Evolutionary conservation across 2,797 vertebrate genomes (phyloP).

Genomic region (Sparus aurata): DNA sequence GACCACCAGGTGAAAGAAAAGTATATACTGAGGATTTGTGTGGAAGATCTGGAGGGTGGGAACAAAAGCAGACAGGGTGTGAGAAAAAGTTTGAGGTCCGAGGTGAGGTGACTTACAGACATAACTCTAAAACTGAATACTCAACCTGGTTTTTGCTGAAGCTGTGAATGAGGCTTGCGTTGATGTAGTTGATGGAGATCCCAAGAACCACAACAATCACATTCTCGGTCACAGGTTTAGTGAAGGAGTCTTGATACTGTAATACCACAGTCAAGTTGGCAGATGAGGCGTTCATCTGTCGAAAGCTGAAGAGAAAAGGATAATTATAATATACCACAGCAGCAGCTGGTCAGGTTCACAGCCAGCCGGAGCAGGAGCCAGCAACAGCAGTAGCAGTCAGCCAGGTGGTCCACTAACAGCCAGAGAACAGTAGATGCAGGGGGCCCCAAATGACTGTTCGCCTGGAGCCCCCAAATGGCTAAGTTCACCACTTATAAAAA

Average conservation of each 20-base stretch:
- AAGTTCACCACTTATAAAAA: too few relatives aligned
- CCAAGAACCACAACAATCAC: background rate
- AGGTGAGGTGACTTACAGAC: too few relatives aligned
- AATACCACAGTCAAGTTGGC: background rate
- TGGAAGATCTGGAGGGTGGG: slow-evolving; percentile 59
- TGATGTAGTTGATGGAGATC: slow-evolving; percentile 7
- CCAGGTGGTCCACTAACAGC: too few relatives aligned
- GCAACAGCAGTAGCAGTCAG: too few relatives aligned
- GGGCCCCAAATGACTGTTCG: too few relatives aligned
- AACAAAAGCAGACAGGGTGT: background rate
- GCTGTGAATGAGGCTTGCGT: background rate
- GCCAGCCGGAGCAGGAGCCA: too few relatives aligned
- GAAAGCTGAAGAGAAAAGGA: background rate
- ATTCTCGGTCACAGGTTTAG: background rate
- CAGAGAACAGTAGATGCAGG: too few relatives aligned
- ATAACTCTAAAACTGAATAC: background rate
- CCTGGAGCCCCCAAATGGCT: too few relatives aligned
- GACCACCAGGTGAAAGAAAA: slow-evolving; percentile 82
- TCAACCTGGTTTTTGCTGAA: background rate
- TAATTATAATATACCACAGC: too few relatives aligned
- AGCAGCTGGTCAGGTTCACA: too few relatives aligned
- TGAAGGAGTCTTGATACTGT: background rate
- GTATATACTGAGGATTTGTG: slow-evolving; percentile 80
- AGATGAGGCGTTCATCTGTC: background rate
- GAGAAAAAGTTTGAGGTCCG: background rate